Conservation (phyloP, 2,797 vertebrate genomes). For the Allobates femoralis region DNA sequence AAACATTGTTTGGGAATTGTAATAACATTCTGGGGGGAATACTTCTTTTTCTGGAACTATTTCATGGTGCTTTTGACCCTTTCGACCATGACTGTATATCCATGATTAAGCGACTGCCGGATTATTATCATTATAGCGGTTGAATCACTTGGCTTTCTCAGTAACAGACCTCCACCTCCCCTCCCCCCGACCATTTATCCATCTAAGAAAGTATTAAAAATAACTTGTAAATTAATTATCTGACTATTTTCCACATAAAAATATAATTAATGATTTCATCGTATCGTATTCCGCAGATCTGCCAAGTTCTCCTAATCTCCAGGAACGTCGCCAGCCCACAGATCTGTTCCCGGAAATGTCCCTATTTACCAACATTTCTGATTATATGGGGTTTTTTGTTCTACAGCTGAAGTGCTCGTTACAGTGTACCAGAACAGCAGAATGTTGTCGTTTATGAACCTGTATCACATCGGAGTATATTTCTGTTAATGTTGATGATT, state of each 20-base stretch:
- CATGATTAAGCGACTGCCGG: too few relatives aligned
- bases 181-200: background rate
- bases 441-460: background rate
- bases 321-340: background rate
- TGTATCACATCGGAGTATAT: background rate
- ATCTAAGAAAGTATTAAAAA: background rate
- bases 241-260: background rate
- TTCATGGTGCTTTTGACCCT: too few relatives aligned
- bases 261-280: conserved; percentile 7
- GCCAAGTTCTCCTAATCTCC: conserved; percentile 10
- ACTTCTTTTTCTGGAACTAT: background rate
- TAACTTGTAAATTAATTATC: background rate
- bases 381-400: too few relatives aligned
- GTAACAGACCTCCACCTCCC: background rate
- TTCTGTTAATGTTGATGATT: too few relatives aligned
- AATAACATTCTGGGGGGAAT: too few relatives aligned
- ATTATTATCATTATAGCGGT: too few relatives aligned
- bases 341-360: background rate
- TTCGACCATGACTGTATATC: too few relatives aligned
- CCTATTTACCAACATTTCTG: background rate
- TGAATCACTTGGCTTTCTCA: background rate
- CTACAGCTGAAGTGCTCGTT: background rate
- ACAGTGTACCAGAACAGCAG: background rate
- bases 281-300: background rate
- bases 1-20: too few relatives aligned